phyloP scores from a whole-genome alignment of 2,888 invertebrate genomes.

The Hipparchia sbordonii region DNA sequence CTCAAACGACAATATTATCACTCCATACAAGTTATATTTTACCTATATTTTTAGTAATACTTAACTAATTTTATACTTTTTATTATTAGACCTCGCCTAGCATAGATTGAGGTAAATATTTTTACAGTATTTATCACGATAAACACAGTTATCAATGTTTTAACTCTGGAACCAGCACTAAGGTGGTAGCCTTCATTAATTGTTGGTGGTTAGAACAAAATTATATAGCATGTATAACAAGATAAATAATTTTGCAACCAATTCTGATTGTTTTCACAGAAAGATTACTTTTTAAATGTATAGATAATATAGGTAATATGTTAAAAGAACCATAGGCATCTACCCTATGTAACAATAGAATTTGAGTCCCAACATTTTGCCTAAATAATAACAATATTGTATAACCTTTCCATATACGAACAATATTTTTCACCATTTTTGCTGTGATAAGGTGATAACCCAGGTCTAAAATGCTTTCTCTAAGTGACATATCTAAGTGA shows the following conservation, averaged over 20 bases:
- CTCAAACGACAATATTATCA: constrained; percentile 32
- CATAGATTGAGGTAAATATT: constrained; percentile 40
- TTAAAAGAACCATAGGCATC: too few relatives aligned
- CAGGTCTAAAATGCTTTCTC: too few relatives aligned
- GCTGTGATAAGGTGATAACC: background rate
- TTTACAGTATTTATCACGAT: constrained; percentile 13
- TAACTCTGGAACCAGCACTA: background rate
- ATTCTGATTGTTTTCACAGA: too few relatives aligned
- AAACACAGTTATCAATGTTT: constrained; percentile 3
- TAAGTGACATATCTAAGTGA: too few relatives aligned
- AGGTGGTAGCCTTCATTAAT: background rate
- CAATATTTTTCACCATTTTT: constrained; percentile 19
- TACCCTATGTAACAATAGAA: constrained; percentile 37
- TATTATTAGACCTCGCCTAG: constrained; percentile 38
- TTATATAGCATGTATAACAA: background rate
- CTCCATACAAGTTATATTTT: constrained; percentile 39
- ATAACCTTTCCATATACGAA: constrained; percentile 24
- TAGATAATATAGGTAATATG: too few relatives aligned
- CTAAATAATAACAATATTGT: constrained; percentile 27
- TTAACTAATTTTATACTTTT: constrained; percentile 29
- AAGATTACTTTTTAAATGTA: too few relatives aligned
- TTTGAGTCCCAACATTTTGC: constrained; percentile 27
- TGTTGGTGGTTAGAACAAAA: constrained; percentile 1
- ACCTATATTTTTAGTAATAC: constrained; percentile 34
- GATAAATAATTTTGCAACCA: too few relatives aligned